Percentiles rank a stretch among this genome's conserved stretches.
Evolutionary conservation across 1,140 invertebrate species (phyloP).

Genomic region (Zelostemma sp.): DNA sequence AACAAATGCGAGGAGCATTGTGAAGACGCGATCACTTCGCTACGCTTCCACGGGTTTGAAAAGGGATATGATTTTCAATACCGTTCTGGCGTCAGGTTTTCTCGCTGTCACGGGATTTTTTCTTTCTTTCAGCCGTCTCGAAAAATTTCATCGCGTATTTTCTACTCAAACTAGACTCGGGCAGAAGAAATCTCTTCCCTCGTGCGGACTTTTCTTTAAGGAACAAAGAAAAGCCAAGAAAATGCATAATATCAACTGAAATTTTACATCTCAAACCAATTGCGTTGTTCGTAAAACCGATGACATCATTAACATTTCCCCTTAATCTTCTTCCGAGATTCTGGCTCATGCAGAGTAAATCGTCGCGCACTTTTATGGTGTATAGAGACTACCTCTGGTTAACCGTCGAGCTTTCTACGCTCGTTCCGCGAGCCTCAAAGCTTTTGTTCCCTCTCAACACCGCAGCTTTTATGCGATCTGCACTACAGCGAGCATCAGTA

Average conservation of each 20-base stretch:
- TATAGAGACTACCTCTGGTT: constrained; percentile 31
- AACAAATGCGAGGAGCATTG: constrained; percentile 2
- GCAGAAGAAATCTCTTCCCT: no score
- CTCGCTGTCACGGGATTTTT: not conserved
- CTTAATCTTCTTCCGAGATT: constrained; percentile 26
- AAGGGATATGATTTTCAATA: constrained; percentile 10
- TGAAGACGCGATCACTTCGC: constrained; percentile 2
- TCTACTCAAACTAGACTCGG: no score
- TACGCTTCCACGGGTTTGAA: constrained; percentile 3
- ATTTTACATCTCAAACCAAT: no score
- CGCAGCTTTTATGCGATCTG: constrained; percentile 33
- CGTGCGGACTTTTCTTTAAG: no score
- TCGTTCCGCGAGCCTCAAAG: constrained; percentile 22
- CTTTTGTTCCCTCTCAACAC: constrained; percentile 33
- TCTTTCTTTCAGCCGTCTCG: no score
- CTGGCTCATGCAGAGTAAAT: constrained; percentile 26
- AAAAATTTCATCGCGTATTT: no score
- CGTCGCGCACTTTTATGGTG: constrained; percentile 27
- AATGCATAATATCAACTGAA: no score
- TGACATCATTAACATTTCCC: constrained; percentile 35
- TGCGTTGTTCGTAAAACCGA: no score
- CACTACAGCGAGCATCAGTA: constrained; percentile 21
- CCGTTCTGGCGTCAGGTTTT: not conserved
- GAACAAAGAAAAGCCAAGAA: no score
- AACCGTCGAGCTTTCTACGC: constrained; percentile 29